Conservation (phyloP, 2,113 vertebrate genomes). For the Sphyrna mokarran region DNA sequence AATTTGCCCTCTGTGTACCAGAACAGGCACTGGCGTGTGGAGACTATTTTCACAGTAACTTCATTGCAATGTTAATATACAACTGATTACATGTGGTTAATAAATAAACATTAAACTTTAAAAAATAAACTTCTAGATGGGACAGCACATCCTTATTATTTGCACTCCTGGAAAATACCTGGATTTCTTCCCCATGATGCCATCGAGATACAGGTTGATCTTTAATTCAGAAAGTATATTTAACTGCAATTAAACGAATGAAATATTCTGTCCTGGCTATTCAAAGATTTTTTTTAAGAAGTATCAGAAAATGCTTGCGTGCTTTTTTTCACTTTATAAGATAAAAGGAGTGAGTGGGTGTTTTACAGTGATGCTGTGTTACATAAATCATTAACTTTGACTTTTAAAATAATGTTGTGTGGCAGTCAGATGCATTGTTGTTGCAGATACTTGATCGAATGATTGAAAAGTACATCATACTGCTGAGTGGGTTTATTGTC, state of each 20-base stretch:
- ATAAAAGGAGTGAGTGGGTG: neutral
- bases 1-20: too few species aligned
- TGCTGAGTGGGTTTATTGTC: slow-evolving; percentile 27
- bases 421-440: neutral
- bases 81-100: too few species aligned
- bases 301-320: neutral
- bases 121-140: neutral
- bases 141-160: neutral
- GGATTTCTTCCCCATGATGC: neutral
- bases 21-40: too few species aligned
- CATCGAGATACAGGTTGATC: too few species aligned
- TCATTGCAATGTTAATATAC: too few species aligned
- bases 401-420: slow-evolving; percentile 27
- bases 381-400: slow-evolving; percentile 28
- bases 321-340: neutral
- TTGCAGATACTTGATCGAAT: slow-evolving; percentile 16
- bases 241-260: neutral
- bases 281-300: neutral
- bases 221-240: neutral
- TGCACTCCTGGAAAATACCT: neutral
- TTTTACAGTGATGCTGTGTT: slow-evolving; percentile 22
- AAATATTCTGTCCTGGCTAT: neutral
- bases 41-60: too few species aligned
- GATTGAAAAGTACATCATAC: neutral
- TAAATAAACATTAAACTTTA: too few species aligned